phyloP scores from a whole-genome alignment of 2,113 vertebrate species.

The Turnix velox region DNA sequence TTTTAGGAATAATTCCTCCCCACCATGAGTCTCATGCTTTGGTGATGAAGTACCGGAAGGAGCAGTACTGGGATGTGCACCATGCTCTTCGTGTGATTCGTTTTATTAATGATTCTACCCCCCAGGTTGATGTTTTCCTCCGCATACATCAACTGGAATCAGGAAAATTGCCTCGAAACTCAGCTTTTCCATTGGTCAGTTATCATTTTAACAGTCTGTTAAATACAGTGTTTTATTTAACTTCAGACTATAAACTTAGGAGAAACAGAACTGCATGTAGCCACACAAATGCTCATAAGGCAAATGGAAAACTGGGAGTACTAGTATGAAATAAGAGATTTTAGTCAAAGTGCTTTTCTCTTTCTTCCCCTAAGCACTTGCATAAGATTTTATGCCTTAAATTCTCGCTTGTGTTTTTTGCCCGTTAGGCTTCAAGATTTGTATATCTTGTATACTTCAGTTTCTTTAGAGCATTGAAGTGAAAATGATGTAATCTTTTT shows the following conservation, averaged over 20 bases:
- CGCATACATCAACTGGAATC: conserved; percentile 91
- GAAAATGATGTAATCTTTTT: background rate
- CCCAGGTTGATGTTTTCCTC: conserved; percentile 83
- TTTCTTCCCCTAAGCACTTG: background rate
- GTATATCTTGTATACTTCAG: background rate
- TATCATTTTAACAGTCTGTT: background rate
- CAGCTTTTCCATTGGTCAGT: conserved; percentile 81
- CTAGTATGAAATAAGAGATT: background rate
- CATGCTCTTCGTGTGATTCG: conserved; percentile 85
- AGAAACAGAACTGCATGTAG: background rate
- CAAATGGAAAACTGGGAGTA: background rate
- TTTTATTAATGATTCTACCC: conserved; percentile 79
- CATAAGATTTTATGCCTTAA: background rate
- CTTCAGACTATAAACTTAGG: background rate
- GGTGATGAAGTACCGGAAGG: conserved; percentile 83
- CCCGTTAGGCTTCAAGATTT: background rate
- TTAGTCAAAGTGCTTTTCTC: background rate
- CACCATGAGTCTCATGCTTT: conserved; percentile 88
- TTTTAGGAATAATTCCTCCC: conserved; percentile 88
- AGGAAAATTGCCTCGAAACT: conserved; percentile 83
- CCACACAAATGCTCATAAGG: background rate
- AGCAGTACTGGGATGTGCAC: conserved; percentile 86
- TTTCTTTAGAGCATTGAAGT: background rate
- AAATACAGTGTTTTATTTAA: background rate
- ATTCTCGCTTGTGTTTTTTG: background rate